Base-by-base conservation (phyloP, 2,113 vertebrate species). In the Takifugu bimaculatus region DNA sequence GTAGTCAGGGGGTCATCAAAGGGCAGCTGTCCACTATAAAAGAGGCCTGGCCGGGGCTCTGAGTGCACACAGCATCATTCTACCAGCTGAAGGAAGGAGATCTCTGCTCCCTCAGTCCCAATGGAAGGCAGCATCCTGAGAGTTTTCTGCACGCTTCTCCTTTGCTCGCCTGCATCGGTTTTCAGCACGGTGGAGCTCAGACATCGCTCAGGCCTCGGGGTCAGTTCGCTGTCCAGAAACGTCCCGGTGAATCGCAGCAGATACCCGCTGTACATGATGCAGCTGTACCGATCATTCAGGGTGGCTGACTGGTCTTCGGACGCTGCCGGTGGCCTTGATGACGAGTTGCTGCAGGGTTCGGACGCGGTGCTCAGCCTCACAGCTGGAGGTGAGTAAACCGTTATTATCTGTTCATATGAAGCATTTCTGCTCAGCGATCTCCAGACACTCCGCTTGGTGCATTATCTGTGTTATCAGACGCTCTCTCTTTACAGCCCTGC, bases 231-330 rank as follows among this genome's bases (percentile, higher is more conserved):
- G 32, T 54, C 43, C 6, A 71, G 65, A 60, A 85, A 76, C 53
- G 26, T 68, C 6, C 76, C 84, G 0, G 5, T 35, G 0, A 63
- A 32, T 43, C 65, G 54, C 25, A 74, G 68, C 67, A 70, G 77
- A 32, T 92, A 84, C 68, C 92, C 92, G 26, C 61, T 73, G 35
- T 92, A 93, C 85, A 94, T 94, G 93, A 90, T 94, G 92, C 92
- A 94, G 78, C 85, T 94, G 25, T 93, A 94, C 72, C 88, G 82
- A 63, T 83, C 90, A 54, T 86, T 91, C 81, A 81, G 26, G 56
- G 54, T 50, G 0, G 72, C 72, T 0, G 81, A 82, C 26, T 65
- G 54, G 7, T 56, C 15, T 9, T 26, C 74, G 5, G 32, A 50
- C 3, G 60, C 68, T 51, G 48, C 70, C 72, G 50, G 50, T 82